A percentile compares a stretch with the other conserved stretches of the same genome.
These are phyloP conservation scores for cattle (Bos taurus) DNA, from an alignment of 2,113 vertebrate species.

Conservation along the genomic window DNA sequence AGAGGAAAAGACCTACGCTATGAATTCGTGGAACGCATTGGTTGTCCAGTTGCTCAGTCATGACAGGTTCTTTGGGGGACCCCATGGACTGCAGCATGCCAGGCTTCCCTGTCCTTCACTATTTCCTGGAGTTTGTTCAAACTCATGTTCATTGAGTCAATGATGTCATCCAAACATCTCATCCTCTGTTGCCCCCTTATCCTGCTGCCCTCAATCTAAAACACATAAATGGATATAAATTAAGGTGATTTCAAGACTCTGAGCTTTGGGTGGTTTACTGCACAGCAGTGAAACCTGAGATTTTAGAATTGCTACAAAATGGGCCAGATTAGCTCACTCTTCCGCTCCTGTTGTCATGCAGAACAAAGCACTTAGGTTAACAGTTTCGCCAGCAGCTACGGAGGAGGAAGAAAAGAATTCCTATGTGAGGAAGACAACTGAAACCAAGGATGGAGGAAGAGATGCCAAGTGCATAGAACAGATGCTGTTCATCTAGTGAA, in stretches of 20 bases:
- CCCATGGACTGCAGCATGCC: not conserved
- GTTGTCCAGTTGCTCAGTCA: not conserved
- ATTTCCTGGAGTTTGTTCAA: not conserved
- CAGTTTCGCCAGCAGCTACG: not conserved
- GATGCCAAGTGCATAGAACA: not conserved
- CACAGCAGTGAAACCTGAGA: not conserved
- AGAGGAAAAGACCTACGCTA: not conserved
- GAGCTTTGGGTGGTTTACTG: not conserved
- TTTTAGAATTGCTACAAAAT: not conserved
- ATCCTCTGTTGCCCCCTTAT: not conserved
- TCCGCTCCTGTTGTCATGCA: not conserved
- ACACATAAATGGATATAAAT: not conserved
- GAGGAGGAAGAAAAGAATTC: not conserved
- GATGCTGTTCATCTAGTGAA: not conserved
- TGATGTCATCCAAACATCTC: not conserved
- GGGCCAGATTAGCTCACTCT: not conserved
- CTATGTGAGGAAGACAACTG: not conserved
- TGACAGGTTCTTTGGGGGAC: not conserved
- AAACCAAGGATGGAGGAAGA: not conserved
- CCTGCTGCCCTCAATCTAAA: not conserved
- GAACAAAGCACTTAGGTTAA: not conserved
- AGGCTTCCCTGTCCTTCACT: not conserved
- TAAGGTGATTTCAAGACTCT: not conserved
- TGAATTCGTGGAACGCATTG: not conserved
- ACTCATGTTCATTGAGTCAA: not conserved